Percentiles rank a stretch among this genome's conserved stretches.
Conservation (phyloP, 2,113 vertebrate species). For the Spheniscus mendiculus region DNA sequence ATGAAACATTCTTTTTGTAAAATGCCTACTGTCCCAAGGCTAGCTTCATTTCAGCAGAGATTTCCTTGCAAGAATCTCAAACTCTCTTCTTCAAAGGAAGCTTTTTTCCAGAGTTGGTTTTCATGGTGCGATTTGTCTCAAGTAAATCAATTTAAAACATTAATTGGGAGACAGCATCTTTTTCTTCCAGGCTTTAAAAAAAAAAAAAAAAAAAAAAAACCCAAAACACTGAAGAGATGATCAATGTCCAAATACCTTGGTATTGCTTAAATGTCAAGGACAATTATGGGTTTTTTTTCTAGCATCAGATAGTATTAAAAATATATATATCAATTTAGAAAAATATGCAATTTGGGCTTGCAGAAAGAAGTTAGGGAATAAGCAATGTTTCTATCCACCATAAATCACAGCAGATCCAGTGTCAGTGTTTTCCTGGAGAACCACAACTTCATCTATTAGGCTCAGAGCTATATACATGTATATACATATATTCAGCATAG, state of each 20-base stretch:
- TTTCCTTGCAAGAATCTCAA: slow-evolving; percentile 23
- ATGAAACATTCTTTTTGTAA: slow-evolving; percentile 62
- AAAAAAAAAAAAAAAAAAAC: not conserved
- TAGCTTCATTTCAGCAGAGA: slow-evolving; percentile 45
- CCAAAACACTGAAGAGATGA: not conserved
- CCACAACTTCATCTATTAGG: not conserved
- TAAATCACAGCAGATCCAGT: not conserved
- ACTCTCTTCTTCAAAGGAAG: slow-evolving; percentile 60
- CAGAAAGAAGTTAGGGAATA: not conserved
- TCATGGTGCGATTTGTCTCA: slow-evolving; percentile 33
- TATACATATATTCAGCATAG: not conserved
- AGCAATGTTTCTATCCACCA: not conserved
- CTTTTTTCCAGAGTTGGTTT: slow-evolving; percentile 12
- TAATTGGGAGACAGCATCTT: slow-evolving; percentile 48
- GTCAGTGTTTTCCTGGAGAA: not conserved
- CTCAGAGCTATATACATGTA: not conserved
- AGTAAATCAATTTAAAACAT: slow-evolving; percentile 71
- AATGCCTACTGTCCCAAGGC: slow-evolving; percentile 45
- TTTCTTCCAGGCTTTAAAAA: slow-evolving; percentile 25
- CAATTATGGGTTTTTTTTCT: slow-evolving; percentile 35
- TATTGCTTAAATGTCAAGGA: slow-evolving; percentile 72
- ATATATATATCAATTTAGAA: not conserved
- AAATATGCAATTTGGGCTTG: not conserved
- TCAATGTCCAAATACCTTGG: slow-evolving; percentile 26
- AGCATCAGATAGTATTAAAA: slow-evolving; percentile 36